These are phyloP conservation scores for Triops cancriformis DNA, from an alignment of 1,140 invertebrate species.

Conservation along the genomic window DNA sequence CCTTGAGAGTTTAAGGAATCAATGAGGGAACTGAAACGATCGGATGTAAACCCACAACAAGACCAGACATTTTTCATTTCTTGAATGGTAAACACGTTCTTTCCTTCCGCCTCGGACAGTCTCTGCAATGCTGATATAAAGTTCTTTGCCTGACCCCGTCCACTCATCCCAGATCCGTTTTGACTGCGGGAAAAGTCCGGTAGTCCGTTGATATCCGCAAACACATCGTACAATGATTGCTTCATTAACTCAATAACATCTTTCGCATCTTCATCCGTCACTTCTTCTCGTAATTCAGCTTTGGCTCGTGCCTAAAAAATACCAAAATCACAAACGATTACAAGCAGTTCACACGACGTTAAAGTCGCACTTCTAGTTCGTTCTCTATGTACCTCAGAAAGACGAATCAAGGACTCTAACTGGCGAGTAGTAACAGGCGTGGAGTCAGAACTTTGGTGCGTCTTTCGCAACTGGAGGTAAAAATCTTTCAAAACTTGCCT, in stretches of 20 bases:
- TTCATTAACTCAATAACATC: conserved; percentile 80
- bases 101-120: conserved; percentile 51
- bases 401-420: conserved; percentile 75
- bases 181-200: conserved; percentile 60
- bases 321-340: too few relatives aligned
- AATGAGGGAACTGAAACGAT: conserved; percentile 55
- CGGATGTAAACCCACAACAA: conserved; percentile 52
- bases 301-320: conserved; percentile 68
- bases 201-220: conserved; percentile 56
- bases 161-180: conserved; percentile 62
- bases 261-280: conserved; percentile 65
- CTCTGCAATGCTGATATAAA: conserved; percentile 62
- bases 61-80: conserved; percentile 64
- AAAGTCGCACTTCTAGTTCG: neutral
- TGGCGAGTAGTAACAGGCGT: conserved; percentile 74
- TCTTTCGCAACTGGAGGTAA: conserved; percentile 67
- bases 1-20: conserved; percentile 72
- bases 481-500: conserved; percentile 62
- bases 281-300: conserved; percentile 68
- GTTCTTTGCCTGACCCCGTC: conserved; percentile 58
- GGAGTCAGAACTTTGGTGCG: conserved; percentile 50
- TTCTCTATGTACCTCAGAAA: conserved; percentile 59
- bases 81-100: conserved; percentile 60
- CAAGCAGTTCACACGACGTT: too few relatives aligned
- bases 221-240: conserved; percentile 67